A percentile compares a stretch with the other conserved stretches of the same genome.
phyloP scores from a whole-genome alignment of 2,113 vertebrate species.

The Cacatua alba region DNA sequence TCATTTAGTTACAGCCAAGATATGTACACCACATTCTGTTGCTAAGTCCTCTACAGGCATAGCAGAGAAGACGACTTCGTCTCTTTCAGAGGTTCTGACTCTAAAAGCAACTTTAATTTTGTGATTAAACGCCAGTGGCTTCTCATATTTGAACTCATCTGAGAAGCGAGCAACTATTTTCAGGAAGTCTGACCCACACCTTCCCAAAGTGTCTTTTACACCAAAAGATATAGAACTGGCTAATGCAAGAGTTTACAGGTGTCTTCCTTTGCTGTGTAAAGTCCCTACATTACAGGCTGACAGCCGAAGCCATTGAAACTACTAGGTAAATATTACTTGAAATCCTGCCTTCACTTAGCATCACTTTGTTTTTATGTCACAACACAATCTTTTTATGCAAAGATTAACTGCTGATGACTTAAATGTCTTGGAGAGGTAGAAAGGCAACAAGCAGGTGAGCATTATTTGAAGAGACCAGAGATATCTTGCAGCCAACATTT shows the following conservation, averaged over 20 bases:
- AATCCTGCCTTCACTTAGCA: background rate
- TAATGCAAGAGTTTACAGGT: background rate
- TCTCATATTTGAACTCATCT: background rate
- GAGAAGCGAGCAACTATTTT: background rate
- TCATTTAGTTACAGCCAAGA: background rate
- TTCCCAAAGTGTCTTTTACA: background rate
- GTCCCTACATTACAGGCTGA: background rate
- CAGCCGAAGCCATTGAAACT: background rate
- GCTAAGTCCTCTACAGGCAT: background rate
- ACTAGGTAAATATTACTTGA: background rate
- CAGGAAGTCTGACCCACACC: background rate
- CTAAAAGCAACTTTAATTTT: background rate
- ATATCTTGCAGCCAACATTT: background rate
- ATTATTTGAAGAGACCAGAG: background rate
- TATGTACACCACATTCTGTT: rapidly evolving
- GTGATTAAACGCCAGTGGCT: background rate
- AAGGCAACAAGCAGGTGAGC: background rate
- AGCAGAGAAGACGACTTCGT: background rate
- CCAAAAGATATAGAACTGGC: background rate
- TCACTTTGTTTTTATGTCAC: background rate
- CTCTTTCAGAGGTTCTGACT: background rate
- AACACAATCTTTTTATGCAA: background rate
- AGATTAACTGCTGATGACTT: background rate
- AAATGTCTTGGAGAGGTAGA: background rate
- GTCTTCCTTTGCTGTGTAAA: background rate